Base-by-base conservation (phyloP, 2,888 invertebrate species). In the Macrosiphum euphorbiae region DNA sequence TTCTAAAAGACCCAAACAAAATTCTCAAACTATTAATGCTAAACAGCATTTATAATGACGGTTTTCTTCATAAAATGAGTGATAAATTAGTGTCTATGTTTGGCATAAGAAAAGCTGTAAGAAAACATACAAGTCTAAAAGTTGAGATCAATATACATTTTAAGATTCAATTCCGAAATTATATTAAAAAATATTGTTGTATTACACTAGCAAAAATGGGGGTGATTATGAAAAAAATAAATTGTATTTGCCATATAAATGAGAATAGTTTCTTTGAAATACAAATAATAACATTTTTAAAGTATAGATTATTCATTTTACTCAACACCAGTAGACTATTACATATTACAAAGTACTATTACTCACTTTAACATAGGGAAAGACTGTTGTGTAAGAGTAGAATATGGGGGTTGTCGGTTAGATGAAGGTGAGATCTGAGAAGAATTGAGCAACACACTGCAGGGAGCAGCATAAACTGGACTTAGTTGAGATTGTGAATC, bases 401-500 rank as follows among this genome's bases (percentile, higher is more conserved):
- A 94, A 90, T 94, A 94, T 35, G 94, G 61, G 55, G 94, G 95
- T 94, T 95, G 95, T 86, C 95, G 95, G 67, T 96, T 96, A 52
- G 96, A 96, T n/a, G 96, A 95, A 95, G 96, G 95, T 96, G 96
- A 61, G 96, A 96, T 95, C 96, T 96, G 61, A 96, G 96, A 90
- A 44, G 94, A 88, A 84, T 94, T 91, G 67, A 94, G 84, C 92
- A 94, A 67, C 91, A 94, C 67, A 55, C 88, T 94, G 67, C 92
- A 78, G 0, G 90, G 91, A 88, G 96, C 95, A 93, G 94, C 94
- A 91, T 95, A 95, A 95, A 96, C 96, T 84, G 97, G 97, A 95
- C 97, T 97, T 95, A 97, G 96, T 95, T 97, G 96, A 91, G 96
- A 96, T 95, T 96, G 96, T 95, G 96, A 96, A 95, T 96, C 96